Percentiles rank a stretch among this genome's conserved stretches.
These are phyloP conservation scores for Pipistrellus kuhlii DNA, from an alignment of 2,797 vertebrate species.

Conservation along the genomic window DNA sequence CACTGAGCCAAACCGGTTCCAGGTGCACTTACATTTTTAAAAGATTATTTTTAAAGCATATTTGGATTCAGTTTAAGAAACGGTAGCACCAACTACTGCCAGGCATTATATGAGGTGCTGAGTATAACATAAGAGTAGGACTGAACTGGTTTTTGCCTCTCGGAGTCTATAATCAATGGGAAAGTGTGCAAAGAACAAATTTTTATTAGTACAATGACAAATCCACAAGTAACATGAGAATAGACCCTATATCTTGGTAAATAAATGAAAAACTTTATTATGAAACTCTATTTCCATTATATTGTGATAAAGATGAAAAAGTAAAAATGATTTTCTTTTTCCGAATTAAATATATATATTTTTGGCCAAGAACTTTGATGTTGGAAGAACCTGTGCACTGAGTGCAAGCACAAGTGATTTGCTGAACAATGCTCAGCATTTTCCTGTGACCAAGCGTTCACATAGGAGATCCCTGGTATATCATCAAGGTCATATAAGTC, in stretches of 20 bases:
- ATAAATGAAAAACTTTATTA: conserved; percentile 44
- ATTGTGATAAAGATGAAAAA: conserved; percentile 20
- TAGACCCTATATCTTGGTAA: background rate
- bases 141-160: background rate
- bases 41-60: background rate
- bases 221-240: background rate
- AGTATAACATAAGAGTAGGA: background rate
- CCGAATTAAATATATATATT: background rate
- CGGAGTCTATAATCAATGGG: background rate
- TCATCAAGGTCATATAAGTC: background rate
- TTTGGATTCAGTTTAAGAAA: conserved; percentile 45
- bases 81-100: background rate
- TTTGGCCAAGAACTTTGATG: conserved; percentile 1
- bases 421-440: background rate
- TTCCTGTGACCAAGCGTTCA: background rate
- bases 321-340: conserved; percentile 49
- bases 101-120: background rate
- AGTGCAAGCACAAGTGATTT: background rate
- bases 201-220: conserved; percentile 6
- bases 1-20: no score
- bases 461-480: background rate
- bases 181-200: background rate
- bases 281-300: conserved; percentile 5
- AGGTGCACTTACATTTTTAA: background rate
- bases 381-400: background rate